Conservation (phyloP, 2,113 vertebrate genomes). For the Steatornis caripensis region DNA sequence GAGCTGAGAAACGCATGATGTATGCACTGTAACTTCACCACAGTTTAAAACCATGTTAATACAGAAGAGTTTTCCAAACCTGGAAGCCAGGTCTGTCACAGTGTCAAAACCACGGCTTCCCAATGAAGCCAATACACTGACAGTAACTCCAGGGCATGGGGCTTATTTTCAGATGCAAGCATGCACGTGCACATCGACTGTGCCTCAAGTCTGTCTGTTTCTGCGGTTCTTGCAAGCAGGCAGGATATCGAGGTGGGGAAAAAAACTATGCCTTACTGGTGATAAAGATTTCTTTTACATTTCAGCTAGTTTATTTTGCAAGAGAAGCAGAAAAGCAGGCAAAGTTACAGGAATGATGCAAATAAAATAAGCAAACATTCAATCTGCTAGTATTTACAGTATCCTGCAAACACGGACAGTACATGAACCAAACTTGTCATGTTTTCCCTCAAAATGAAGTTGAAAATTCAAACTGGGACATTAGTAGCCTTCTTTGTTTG, state of each 20-base stretch:
- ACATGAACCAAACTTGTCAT: neutral
- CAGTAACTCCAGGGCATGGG: neutral
- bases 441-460: neutral
- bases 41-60: neutral
- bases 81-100: neutral
- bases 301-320: neutral
- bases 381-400: neutral
- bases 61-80: neutral
- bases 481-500: neutral
- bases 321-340: neutral
- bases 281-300: neutral
- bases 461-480: neutral
- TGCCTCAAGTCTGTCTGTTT: neutral
- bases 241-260: neutral
- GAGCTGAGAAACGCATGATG: neutral
- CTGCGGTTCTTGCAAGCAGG: neutral
- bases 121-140: neutral
- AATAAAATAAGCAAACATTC: neutral
- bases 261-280: too few species aligned
- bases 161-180: neutral
- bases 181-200: neutral
- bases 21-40: neutral
- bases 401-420: neutral
- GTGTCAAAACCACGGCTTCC: neutral
- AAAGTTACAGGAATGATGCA: neutral